A percentile compares a stretch with the other conserved stretches of the same genome.
Evolutionary conservation across 2,113 vertebrate genomes (phyloP).

Genomic region (Larimichthys polyactis): DNA sequence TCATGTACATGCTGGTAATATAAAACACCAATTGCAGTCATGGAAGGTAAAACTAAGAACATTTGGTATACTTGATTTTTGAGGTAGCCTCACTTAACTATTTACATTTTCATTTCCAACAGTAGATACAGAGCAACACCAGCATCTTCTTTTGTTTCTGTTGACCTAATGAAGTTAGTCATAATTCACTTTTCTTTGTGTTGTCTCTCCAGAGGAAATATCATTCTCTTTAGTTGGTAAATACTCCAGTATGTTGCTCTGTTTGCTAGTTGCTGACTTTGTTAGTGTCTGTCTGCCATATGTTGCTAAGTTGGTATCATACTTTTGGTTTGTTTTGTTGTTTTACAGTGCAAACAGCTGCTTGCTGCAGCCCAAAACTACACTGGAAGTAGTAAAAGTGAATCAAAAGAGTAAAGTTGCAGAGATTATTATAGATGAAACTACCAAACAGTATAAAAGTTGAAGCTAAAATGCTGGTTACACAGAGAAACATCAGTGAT

Average conservation of each 20-base stretch:
- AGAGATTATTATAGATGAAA: background rate
- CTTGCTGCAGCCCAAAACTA: background rate
- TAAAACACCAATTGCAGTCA: background rate
- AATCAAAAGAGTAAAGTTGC: background rate
- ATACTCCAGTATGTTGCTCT: background rate
- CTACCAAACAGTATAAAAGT: background rate
- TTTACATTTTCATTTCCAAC: background rate
- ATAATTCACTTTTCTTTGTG: background rate
- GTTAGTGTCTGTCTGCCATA: background rate
- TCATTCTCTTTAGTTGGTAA: background rate
- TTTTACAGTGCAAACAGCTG: no score
- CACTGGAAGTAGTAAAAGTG: background rate
- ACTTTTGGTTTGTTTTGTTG: background rate
- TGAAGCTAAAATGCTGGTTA: background rate
- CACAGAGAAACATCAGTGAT: background rate
- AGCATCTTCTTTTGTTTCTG: background rate
- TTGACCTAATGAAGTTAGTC: background rate
- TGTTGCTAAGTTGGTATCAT: background rate
- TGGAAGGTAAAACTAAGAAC: background rate
- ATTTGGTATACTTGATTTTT: background rate
- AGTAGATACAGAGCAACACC: background rate
- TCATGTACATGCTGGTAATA: background rate
- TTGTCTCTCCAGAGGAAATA: background rate
- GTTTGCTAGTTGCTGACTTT: background rate
- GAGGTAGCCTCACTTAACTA: background rate